Base-by-base conservation (phyloP, 2,113 vertebrate genomes). In the Harpagus bidentatus region DNA sequence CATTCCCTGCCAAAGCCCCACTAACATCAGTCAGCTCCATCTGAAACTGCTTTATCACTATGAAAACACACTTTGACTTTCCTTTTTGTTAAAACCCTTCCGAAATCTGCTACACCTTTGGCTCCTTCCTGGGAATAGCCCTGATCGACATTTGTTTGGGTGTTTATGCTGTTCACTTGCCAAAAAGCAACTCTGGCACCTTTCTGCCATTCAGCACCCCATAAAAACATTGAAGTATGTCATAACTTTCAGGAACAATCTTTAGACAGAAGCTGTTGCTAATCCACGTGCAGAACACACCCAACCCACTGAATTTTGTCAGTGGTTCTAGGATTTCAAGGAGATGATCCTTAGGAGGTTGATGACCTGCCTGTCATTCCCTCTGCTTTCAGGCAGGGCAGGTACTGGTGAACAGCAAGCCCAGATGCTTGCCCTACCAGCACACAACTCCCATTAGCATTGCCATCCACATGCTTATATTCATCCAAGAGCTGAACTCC, bases 381-480 rank as follows among this genome's bases (percentile, higher is more conserved):
- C 23, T 52, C 48, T 76, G 71, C 58, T 61, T 32, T 26, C 48
- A 45, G 74, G 48, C 53, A 38, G 52, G 77, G 36, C 31, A 45
- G 74, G 63, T 26, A 50, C 11, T 4, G 1, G 40, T 34, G 76
- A 43, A 7, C 10, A 53, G 40, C 50, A 58, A 62, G 14, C 50
- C 82, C 34, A 13, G 13, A 5, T 10, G 0, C 52, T 36, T 5
- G 0, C 69, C 1, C 2, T 6, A 20, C 55, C 77, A 32, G 34
- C 38, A 15, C 59, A 29, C 25, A 50, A 4, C 62, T 82, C 38
- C 81, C 31, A 8, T 21, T 6, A 50, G 31, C 69, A 5, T 48
- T 26, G 21, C 66, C 67, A 66, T 43, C 53, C 45, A 0, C 16
- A 0, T 7, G 20, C 70, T 83, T 31, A 6, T 31, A 18, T 29